Base-by-base conservation (phyloP, 2,888 invertebrate genomes). In the Slavum lentiscoides region DNA sequence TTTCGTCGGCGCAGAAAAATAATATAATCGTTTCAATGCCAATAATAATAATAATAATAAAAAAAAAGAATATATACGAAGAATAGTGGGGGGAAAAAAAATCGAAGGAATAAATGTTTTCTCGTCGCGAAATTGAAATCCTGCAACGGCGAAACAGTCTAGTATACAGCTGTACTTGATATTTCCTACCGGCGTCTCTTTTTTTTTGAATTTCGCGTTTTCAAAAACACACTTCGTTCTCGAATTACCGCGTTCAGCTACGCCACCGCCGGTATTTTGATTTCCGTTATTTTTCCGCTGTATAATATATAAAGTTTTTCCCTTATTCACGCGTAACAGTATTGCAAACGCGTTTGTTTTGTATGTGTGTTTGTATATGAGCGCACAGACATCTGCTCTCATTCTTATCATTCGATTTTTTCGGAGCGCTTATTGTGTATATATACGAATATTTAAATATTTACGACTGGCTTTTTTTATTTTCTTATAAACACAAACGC, bases 81-180 rank as follows among this genome's bases (percentile, higher is more conserved):
- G 17, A 73, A 61, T 43, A 30, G 30, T 4, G 4, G 30, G 30
- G 30, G 30, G 4, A 30, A 30, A 2, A 43, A 62, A 43, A 30
- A 53, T 23, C n/a, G 13, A n/a, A 37, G n/a, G 23, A 11, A 43
- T 21, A 76, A 69, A 77, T 58, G 61, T 61, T 69, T 77, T 61
- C 1, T 61, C 7, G 43, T 69, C 53, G 30, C 30, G 30, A 53
- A 61, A 77, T 77, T 77, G 76, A 77, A 77, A 77, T 77, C 61
- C 76, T n/a, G n/a, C n/a, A 53, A 49, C 49, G 49, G 49, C 49
- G n/a, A n/a, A 49, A 49, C 11, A 77, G 76, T 62, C 59, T 9
- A 2, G n/a, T n/a, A 21, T 21, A 30, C 30, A 30, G 30, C 30
- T 30, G 30, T 21, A 1, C 53, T 74, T 62, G 74, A 74, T 74